These are phyloP conservation scores for Enteromius thamalakanensis DNA, from an alignment of 2,797 vertebrate genomes.

Conservation along the genomic window DNA sequence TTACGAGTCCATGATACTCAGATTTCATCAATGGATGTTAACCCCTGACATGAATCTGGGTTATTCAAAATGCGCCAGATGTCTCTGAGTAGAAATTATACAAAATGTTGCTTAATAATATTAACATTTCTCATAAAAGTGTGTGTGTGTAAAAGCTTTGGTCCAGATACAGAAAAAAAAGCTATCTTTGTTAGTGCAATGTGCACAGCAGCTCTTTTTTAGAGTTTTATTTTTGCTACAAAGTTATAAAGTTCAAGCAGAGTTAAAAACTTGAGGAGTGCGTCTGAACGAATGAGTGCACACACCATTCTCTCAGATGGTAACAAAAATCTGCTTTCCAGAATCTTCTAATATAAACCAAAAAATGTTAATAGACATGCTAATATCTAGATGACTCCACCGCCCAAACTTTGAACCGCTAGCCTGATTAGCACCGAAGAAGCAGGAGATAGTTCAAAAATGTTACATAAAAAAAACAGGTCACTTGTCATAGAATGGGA, in stretches of 20 bases:
- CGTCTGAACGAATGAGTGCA: constrained; percentile 14
- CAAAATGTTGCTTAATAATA: background rate
- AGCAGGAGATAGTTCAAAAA: constrained; percentile 69
- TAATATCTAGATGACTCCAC: constrained; percentile 23
- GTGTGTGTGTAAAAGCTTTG: background rate
- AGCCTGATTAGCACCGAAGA: constrained; percentile 33
- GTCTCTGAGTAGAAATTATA: background rate
- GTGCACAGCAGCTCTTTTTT: background rate
- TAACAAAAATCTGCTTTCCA: constrained; percentile 26
- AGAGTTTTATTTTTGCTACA: constrained; percentile 1
- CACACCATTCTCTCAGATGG: constrained; percentile 2
- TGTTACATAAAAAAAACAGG: constrained; percentile 74
- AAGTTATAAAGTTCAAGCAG: background rate
- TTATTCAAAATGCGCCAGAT: constrained; percentile 56
- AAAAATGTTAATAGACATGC: background rate
- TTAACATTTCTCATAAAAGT: constrained; percentile 9
- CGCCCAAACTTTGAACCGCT: constrained; percentile 22
- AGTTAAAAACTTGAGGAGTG: constrained; percentile 14
- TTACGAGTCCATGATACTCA: constrained; percentile 75
- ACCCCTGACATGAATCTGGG: constrained; percentile 72
- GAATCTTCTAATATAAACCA: background rate
- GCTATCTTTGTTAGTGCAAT: background rate
- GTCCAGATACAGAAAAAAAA: background rate
- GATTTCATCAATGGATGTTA: constrained; percentile 70
- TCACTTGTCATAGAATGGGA: constrained; percentile 77